Evolutionary conservation across 2,888 invertebrate genomes (phyloP).

Genomic region (Metalampra italica): DNA sequence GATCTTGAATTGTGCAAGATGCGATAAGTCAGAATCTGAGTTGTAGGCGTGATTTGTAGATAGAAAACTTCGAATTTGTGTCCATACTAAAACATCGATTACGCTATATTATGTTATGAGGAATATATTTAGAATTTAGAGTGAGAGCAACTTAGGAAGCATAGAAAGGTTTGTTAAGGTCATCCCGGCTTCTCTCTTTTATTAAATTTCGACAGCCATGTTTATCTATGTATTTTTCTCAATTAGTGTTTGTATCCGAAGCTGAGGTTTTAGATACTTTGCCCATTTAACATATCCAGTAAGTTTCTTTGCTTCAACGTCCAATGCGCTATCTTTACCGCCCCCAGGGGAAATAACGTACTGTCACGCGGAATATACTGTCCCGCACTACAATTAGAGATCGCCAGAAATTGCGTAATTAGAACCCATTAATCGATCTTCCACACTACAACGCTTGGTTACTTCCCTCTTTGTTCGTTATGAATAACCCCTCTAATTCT

Average conservation of each 20-base stretch:
- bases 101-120: no score
- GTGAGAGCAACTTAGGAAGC: no score
- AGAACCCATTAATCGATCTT: conserved; percentile 73
- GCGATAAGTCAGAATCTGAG: conserved; percentile 1
- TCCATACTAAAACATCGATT: no score
- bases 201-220: no score
- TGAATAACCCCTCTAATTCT: not conserved
- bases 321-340: conserved; percentile 70
- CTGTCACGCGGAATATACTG: conserved; percentile 76
- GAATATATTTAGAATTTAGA: no score
- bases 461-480: conserved; percentile 43
- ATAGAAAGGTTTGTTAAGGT: no score
- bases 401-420: conserved; percentile 77
- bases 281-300: not conserved
- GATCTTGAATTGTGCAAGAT: not conserved
- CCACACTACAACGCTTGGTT: conserved; percentile 44
- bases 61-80: no score
- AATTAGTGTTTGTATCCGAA: no score
- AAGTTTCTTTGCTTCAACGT: conserved; percentile 33
- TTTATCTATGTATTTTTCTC: no score
- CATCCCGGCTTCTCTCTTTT: no score
- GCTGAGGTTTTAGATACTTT: no score
- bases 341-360: conserved; percentile 74
- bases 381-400: conserved; percentile 73
- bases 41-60: no score